A percentile compares a stretch with the other conserved stretches of the same genome.
These are phyloP conservation scores for Blastobasis lacticolella DNA, from an alignment of 2,888 invertebrate species.

Conservation along the genomic window DNA sequence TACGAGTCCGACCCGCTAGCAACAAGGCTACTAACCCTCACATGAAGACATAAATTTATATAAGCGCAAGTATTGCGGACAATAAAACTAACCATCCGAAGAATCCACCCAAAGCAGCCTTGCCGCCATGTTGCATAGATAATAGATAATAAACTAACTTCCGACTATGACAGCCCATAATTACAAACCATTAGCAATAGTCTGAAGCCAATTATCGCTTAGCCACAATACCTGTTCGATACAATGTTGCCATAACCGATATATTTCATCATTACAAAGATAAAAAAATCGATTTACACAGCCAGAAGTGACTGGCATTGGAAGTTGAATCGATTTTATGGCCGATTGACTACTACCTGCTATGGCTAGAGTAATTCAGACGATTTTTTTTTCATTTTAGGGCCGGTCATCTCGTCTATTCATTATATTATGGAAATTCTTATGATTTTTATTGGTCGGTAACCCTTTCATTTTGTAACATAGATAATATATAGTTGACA, in stretches of 20 bases:
- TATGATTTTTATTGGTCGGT: no score
- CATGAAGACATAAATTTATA: no score
- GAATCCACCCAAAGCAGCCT: no score
- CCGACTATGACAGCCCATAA: neutral
- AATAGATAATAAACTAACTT: no score
- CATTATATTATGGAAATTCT: no score
- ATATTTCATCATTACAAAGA: conserved; percentile 43
- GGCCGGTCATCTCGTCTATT: neutral
- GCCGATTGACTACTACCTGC: conserved; percentile 41
- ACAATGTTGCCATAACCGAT: conserved; percentile 53
- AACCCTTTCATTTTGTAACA: no score
- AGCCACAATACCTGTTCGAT: conserved; percentile 25
- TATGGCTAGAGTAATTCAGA: conserved; percentile 1
- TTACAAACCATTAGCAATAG: neutral
- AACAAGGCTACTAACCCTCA: no score
- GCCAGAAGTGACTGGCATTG: conserved; percentile 47
- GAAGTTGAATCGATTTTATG: conserved; percentile 49
- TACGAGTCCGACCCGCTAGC: no score
- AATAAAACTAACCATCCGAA: no score
- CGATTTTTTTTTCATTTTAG: conserved; percentile 29
- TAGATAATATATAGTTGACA: no score
- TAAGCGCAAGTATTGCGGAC: no score
- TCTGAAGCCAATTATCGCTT: neutral
- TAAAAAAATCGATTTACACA: conserved; percentile 47
- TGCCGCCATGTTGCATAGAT: no score